Evolutionary conservation across 2,113 vertebrate species (phyloP).

Genomic region (Rafetus swinhoei): DNA sequence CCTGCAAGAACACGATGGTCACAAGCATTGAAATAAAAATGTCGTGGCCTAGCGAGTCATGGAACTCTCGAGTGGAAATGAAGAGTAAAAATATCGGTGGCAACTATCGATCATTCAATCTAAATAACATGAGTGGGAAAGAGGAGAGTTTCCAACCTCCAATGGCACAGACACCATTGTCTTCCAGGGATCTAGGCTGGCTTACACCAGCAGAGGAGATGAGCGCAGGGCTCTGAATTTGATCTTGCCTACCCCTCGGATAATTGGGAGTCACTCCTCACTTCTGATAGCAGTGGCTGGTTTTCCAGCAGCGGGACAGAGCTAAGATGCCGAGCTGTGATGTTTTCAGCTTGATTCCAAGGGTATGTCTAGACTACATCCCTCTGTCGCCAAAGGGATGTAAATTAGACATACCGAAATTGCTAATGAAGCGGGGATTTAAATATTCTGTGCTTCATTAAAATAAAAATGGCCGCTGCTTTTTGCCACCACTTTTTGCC

Average conservation of each 20-base stretch:
- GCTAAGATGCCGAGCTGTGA: not conserved
- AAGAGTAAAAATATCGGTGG: not conserved
- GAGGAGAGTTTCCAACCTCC: not conserved
- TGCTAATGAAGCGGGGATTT: no score
- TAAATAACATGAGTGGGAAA: not conserved
- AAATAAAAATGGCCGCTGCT: no score
- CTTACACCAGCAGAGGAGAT: not conserved
- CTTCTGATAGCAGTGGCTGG: not conserved
- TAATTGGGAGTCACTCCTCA: not conserved
- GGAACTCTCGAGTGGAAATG: not conserved
- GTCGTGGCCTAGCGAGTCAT: not conserved
- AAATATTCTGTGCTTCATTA: no score
- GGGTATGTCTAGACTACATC: no score
- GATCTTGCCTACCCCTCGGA: not conserved
- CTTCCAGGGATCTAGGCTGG: not conserved
- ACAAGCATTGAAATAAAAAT: not conserved
- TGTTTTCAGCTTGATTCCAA: not conserved
- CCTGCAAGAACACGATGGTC: not conserved
- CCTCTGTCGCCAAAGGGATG: no score
- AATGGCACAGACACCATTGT: not conserved
- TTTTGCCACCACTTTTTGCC: no score
- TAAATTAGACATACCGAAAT: no score
- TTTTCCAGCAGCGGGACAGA: not conserved
- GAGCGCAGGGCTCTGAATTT: not conserved
- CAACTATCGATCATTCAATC: not conserved